phyloP scores from a whole-genome alignment of 2,113 vertebrate species.

The Petrocephalus zakoni region DNA sequence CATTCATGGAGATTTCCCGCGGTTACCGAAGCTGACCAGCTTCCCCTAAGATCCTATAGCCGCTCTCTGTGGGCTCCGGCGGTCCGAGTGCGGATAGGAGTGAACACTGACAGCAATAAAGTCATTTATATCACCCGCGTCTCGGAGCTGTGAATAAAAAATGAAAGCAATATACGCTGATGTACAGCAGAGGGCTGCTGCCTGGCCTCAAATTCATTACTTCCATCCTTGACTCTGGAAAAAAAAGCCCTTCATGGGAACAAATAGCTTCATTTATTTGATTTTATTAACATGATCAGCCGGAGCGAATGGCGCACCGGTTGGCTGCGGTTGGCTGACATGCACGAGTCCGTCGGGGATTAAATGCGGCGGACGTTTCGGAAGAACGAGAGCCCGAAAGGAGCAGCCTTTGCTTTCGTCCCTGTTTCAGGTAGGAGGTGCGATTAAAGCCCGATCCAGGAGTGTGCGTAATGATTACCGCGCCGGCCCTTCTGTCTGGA shows the following conservation, averaged over 20 bases:
- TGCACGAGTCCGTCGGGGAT: not conserved
- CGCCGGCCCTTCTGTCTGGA: not conserved
- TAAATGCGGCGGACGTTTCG: not conserved
- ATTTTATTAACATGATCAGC: constrained; percentile 7
- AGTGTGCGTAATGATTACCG: not conserved
- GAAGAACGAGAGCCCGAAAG: not conserved
- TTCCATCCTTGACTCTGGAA: not conserved
- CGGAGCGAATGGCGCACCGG: not conserved
- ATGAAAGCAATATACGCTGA: not conserved
- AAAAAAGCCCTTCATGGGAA: not conserved
- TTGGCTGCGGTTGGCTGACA: not conserved
- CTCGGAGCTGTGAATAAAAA: not conserved
- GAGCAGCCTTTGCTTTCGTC: not conserved
- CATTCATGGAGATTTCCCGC: too few relatives aligned
- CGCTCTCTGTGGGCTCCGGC: not conserved
- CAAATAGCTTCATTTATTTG: not conserved
- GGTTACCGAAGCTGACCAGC: not conserved
- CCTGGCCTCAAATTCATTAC: not conserved
- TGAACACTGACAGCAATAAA: not conserved
- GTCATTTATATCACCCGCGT: not conserved
- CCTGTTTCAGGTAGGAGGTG: not conserved
- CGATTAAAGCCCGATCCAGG: not conserved
- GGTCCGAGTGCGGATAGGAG: not conserved
- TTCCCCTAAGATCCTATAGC: not conserved
- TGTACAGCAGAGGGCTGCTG: not conserved